phyloP scores from a whole-genome alignment of 2,888 invertebrate genomes.

The Drosophila prostipennis region DNA sequence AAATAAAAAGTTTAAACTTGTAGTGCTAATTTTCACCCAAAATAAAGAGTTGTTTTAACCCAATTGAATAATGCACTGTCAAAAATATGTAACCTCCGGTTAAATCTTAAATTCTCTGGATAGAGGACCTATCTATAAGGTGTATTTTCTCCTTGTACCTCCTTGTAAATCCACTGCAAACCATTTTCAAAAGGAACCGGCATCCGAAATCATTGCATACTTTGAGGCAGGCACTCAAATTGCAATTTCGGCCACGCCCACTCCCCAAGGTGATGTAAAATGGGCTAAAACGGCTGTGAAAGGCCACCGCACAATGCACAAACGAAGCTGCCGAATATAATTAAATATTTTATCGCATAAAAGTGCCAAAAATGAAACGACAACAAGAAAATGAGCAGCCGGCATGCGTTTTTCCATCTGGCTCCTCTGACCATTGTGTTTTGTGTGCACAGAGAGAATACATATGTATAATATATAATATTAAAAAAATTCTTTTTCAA shows the following conservation, averaged over 20 bases:
- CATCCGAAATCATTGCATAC: constrained; percentile 18
- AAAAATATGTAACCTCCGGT: background rate
- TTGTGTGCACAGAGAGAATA: background rate
- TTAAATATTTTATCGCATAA: constrained; percentile 80
- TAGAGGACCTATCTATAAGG: no score
- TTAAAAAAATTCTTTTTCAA: no score
- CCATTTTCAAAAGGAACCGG: background rate
- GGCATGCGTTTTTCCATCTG: constrained; percentile 67
- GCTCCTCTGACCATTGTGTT: constrained; percentile 12
- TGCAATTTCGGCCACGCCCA: constrained; percentile 43
- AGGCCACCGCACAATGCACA: constrained; percentile 64
- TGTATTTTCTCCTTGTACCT: no score
- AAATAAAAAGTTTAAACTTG: no score
- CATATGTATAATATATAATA: no score
- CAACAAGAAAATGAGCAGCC: constrained; percentile 71
- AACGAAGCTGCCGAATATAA: constrained; percentile 77
- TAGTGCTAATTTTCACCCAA: no score
- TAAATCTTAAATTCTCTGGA: background rate
- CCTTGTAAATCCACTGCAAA: background rate
- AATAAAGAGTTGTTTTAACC: no score
- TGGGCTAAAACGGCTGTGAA: constrained; percentile 38
- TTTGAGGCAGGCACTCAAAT: constrained; percentile 45
- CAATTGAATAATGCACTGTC: no score
- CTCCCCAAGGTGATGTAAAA: constrained; percentile 61
- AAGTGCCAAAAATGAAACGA: constrained; percentile 77